Evolutionary conservation across 2,113 vertebrate species (phyloP).

Genomic region (Cyprinodon tularosa): DNA sequence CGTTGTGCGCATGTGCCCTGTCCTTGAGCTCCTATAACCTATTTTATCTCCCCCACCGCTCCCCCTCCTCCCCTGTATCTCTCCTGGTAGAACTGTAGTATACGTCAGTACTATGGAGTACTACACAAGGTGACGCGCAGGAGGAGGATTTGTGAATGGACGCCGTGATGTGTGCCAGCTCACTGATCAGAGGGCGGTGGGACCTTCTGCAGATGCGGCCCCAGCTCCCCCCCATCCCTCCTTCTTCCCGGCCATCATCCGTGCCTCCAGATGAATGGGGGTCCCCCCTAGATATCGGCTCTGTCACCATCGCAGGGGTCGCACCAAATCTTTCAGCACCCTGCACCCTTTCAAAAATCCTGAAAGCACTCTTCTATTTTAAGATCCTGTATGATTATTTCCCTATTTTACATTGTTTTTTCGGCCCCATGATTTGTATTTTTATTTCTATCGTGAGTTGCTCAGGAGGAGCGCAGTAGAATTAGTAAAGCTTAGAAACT

Average conservation of each 20-base stretch:
- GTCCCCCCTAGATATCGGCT: conserved; percentile 67
- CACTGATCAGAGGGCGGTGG: conserved; percentile 80
- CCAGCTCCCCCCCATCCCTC: conserved; percentile 2
- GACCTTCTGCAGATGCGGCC: conserved; percentile 80
- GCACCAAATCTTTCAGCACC: conserved; percentile 72
- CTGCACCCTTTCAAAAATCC: conserved; percentile 49
- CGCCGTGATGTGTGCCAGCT: conserved; percentile 81
- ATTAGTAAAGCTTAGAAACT: conserved; percentile 41
- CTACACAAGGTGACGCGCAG: conserved; percentile 76
- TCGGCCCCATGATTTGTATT: conserved; percentile 40
- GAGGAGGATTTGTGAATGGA: conserved; percentile 86
- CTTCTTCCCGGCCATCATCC: conserved; percentile 26
- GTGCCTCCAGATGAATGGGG: conserved; percentile 71
- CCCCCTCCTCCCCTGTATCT: conserved; percentile 44
- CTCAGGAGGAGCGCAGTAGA: conserved; percentile 38
- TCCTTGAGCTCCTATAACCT: conserved; percentile 72
- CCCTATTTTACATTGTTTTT: conserved; percentile 34
- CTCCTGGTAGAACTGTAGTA: conserved; percentile 67
- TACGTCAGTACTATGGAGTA: conserved; percentile 75
- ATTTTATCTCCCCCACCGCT: conserved; percentile 47
- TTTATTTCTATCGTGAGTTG: conserved; percentile 41
- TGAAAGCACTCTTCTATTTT: conserved; percentile 67
- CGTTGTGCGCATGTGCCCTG: conserved; percentile 72
- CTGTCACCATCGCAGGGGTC: conserved; percentile 72
- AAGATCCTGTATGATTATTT: conserved; percentile 70